Evolutionary conservation across 2,888 invertebrate species (phyloP).

Genomic region (Tromatobia lineatoria): DNA sequence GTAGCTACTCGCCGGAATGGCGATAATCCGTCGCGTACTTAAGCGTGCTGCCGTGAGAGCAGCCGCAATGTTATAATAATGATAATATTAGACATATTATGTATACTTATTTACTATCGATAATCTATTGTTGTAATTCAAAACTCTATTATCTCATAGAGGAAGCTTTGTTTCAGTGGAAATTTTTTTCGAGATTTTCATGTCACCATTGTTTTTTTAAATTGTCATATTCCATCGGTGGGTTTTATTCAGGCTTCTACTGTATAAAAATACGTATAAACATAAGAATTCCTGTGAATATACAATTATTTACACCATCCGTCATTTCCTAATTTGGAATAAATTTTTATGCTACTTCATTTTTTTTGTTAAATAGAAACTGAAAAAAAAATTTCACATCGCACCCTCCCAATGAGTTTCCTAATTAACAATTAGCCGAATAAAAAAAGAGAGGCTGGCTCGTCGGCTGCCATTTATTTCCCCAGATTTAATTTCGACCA

Average conservation of each 20-base stretch:
- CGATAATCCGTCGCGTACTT: conserved; percentile 77
- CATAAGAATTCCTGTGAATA: too few species aligned
- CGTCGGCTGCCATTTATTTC: conserved; percentile 45
- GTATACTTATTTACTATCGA: too few species aligned
- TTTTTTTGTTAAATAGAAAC: neutral
- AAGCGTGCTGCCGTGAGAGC: conserved; percentile 29
- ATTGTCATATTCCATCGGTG: too few species aligned
- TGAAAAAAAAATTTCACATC: conserved; percentile 19
- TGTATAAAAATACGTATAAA: too few species aligned
- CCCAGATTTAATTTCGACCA: conserved; percentile 50
- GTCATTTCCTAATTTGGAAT: neutral
- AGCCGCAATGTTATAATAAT: conserved; percentile 2
- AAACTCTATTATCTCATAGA: neutral
- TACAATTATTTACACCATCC: neutral
- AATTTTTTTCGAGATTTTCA: too few species aligned
- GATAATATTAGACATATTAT: too few species aligned
- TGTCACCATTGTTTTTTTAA: too few species aligned
- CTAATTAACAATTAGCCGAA: conserved; percentile 52
- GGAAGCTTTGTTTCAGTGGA: too few species aligned
- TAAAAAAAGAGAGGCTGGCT: conserved; percentile 55
- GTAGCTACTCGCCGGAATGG: conserved; percentile 74
- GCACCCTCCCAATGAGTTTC: neutral
- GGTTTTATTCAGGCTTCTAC: too few species aligned
- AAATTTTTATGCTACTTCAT: neutral
- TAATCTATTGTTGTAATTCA: neutral